phyloP scores from a whole-genome alignment of 2,888 invertebrate species.

The Thereva unica region DNA sequence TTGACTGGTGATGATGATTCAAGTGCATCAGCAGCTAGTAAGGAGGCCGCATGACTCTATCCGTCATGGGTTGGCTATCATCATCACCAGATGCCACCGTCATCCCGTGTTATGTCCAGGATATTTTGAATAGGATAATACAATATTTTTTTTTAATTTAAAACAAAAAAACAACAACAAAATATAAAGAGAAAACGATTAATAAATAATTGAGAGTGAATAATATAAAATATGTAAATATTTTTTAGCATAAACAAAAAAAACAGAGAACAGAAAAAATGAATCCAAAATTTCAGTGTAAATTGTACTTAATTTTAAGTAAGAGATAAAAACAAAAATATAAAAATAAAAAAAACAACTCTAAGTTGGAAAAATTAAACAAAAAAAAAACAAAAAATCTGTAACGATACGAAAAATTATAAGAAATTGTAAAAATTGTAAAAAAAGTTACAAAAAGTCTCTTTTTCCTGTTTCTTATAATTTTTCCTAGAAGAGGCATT shows the following conservation, averaged over 20 bases:
- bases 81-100: constrained; percentile 47
- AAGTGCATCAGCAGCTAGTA: constrained; percentile 54
- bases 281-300: background rate
- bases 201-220: too few relatives aligned
- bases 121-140: constrained; percentile 52
- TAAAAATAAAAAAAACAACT: constrained; percentile 19
- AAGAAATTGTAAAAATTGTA: background rate
- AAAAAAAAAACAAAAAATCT: constrained; percentile 1
- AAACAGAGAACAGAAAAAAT: too few relatives aligned
- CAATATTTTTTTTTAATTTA: background rate
- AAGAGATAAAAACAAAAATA: constrained; percentile 10
- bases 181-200: too few relatives aligned
- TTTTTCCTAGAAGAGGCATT: constrained; percentile 53
- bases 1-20: constrained; percentile 55
- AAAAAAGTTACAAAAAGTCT: background rate
- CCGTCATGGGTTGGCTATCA: constrained; percentile 70
- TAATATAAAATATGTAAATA: constrained; percentile 8
- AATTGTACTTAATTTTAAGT: constrained; percentile 17
- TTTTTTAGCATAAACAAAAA: background rate
- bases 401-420: background rate
- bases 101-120: constrained; percentile 56
- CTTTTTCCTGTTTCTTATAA: background rate
- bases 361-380: constrained; percentile 15
- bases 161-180: too few relatives aligned
- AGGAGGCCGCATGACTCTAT: constrained; percentile 84